Evolutionary conservation across 2,888 invertebrate genomes (phyloP).

Genomic region (Bhutanitis thaidina): DNA sequence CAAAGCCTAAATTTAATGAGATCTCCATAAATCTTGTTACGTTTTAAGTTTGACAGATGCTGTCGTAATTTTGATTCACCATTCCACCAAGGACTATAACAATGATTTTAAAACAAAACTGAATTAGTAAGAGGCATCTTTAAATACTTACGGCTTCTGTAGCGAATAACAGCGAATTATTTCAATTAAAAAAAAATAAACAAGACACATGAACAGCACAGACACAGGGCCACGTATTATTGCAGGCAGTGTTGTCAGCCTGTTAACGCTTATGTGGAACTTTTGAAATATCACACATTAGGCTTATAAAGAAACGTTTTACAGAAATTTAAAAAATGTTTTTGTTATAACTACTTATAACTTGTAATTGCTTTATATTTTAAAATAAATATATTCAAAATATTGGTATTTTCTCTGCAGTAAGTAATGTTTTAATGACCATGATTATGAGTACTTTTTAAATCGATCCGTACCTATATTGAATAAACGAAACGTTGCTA

Average conservation of each 20-base stretch:
- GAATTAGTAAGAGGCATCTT: slow-evolving; percentile 19
- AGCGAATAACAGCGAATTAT: slow-evolving; percentile 48
- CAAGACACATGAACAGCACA: slow-evolving; percentile 60
- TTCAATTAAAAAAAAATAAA: slow-evolving; percentile 71
- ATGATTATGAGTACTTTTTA: too few species aligned
- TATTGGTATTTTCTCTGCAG: too few species aligned
- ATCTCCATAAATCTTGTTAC: slow-evolving; percentile 30
- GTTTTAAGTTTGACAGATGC: slow-evolving; percentile 59
- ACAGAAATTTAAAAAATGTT: not conserved
- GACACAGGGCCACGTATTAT: slow-evolving; percentile 74
- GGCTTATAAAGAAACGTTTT: slow-evolving; percentile 43
- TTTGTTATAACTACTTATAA: too few species aligned
- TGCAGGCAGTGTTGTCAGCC: slow-evolving; percentile 64
- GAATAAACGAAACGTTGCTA: slow-evolving; percentile 23
- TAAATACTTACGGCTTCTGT: slow-evolving; percentile 60
- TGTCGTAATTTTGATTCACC: slow-evolving; percentile 35
- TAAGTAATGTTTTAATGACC: too few species aligned
- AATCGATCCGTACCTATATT: not conserved
- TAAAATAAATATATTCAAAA: too few species aligned
- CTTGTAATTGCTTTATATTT: too few species aligned
- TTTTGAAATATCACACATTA: slow-evolving; percentile 49
- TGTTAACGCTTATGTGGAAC: slow-evolving; percentile 73
- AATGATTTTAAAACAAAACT: slow-evolving; percentile 18
- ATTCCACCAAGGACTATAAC: slow-evolving; percentile 22
- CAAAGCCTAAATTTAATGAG: slow-evolving; percentile 21